Evolutionary conservation across 1,140 invertebrate species (phyloP).

Genomic region (Ridgeia piscesae): DNA sequence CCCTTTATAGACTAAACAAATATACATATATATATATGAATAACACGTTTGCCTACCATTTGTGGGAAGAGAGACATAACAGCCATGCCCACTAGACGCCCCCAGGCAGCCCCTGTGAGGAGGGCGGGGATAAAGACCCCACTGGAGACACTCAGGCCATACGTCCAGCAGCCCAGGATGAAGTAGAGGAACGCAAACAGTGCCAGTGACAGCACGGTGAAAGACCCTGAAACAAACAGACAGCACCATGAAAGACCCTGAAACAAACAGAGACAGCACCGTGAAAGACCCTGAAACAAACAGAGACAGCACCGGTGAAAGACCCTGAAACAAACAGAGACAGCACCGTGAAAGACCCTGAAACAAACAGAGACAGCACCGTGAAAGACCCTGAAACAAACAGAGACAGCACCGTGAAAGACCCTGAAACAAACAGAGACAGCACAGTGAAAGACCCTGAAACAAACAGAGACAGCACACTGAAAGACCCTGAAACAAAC

Average conservation of each 20-base stretch:
- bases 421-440: too few species aligned
- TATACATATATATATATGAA: background rate
- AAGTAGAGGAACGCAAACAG: conserved; percentile 88
- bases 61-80: conserved; percentile 71
- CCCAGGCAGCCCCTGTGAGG: conserved; percentile 95
- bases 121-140: conserved; percentile 97
- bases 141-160: conserved; percentile 89
- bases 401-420: too few species aligned
- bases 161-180: conserved; percentile 87
- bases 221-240: conserved; percentile 69
- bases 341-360: too few species aligned
- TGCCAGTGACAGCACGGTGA: conserved; percentile 75
- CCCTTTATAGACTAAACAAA: background rate
- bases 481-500: too few species aligned
- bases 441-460: too few species aligned
- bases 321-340: too few species aligned
- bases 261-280: background rate
- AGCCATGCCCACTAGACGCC: conserved; percentile 76
- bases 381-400: too few species aligned
- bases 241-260: background rate
- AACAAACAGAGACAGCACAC: too few species aligned
- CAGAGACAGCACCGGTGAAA: background rate
- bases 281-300: background rate
- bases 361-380: too few species aligned
- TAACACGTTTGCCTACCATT: conserved; percentile 37